Base-by-base conservation (phyloP, 2,797 vertebrate species). In the Phoebastria nigripes region DNA sequence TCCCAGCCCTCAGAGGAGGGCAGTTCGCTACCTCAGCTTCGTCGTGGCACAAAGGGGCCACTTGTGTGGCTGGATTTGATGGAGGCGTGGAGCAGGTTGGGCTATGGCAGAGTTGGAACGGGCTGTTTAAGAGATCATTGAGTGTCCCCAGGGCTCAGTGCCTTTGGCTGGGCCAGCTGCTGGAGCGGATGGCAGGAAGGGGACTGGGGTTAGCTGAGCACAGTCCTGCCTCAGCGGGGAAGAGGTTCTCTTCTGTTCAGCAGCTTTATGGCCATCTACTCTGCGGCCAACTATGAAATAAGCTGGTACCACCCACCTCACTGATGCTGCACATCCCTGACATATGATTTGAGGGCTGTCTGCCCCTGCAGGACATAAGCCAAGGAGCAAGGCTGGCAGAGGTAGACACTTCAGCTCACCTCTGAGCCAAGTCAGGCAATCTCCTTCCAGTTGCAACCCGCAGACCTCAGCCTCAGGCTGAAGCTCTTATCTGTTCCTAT, bases 31-130 rank as follows among this genome's bases (percentile, higher is more conserved):
- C 35, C 26, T 78, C 37, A 46, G 3, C 20, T 41, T 82, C 51
- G 73, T 47, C 18, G 6, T 71, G 59, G 56, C 55, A 77, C 42
- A 58, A 9, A 61, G 39, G 15, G 20, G 16, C 29, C 20, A 65
- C 16, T 19, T 58, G 10, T 42, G 35, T 74, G 44, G 25, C 42
- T 80, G 41, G 58, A 52, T 81, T 83, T 90, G 61, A 41, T 87
- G 66, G 56, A 82, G 49, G 15, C 1, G 1, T 33, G 41, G 44
- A 78, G 52, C 33, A 73, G 20, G 18, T 14, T 0, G 0, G 76
- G 33, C 69, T 88, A 22, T 8, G 17, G n/a, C 59, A 76, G 55
- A 73, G n/a, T 47, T 28, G n/a, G 28, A 74, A 52, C 0, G 1
- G 47, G n/a, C n/a, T 90, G 61, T 29, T 83, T 24, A 67, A 88